A percentile compares a stretch with the other conserved stretches of the same genome.
These are phyloP conservation scores for Conchocele bisecta DNA, from an alignment of 2,888 invertebrate species.

Conservation along the genomic window DNA sequence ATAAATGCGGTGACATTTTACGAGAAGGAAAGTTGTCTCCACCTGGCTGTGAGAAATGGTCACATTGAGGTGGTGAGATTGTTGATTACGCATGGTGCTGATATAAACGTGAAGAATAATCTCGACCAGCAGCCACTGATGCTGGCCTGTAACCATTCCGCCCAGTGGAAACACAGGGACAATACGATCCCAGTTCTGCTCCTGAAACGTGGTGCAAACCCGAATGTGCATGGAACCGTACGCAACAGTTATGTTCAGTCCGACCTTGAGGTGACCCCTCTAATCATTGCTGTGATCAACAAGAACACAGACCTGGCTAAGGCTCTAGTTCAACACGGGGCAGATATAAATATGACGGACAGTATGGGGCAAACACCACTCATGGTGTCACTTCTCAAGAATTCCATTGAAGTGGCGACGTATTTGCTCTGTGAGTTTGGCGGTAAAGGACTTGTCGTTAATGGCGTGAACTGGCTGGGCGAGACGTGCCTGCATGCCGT, in stretches of 20 bases:
- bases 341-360: slow-evolving; percentile 63
- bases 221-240: slow-evolving; percentile 47
- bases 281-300: slow-evolving; percentile 64
- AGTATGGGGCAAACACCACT: slow-evolving; percentile 66
- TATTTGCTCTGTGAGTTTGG: slow-evolving; percentile 57
- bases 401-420: slow-evolving; percentile 49
- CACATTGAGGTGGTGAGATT: slow-evolving; percentile 60
- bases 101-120: slow-evolving; percentile 66
- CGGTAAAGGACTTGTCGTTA: no score
- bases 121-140: slow-evolving; percentile 63
- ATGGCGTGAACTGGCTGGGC: no score
- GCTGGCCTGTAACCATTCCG: slow-evolving; percentile 46
- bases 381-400: slow-evolving; percentile 60
- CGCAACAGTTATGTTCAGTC: slow-evolving; percentile 25
- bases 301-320: slow-evolving; percentile 64
- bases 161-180: slow-evolving; percentile 46
- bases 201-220: slow-evolving; percentile 65
- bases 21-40: slow-evolving; percentile 54
- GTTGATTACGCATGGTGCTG: slow-evolving; percentile 64
- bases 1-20: slow-evolving; percentile 42
- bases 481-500: slow-evolving; percentile 55
- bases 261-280: slow-evolving; percentile 60
- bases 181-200: slow-evolving; percentile 55
- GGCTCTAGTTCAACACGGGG: slow-evolving; percentile 62
- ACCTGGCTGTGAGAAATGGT: slow-evolving; percentile 51